Evolutionary conservation across 2,113 vertebrate species (phyloP).

Genomic region (Carassius gibelio): DNA sequence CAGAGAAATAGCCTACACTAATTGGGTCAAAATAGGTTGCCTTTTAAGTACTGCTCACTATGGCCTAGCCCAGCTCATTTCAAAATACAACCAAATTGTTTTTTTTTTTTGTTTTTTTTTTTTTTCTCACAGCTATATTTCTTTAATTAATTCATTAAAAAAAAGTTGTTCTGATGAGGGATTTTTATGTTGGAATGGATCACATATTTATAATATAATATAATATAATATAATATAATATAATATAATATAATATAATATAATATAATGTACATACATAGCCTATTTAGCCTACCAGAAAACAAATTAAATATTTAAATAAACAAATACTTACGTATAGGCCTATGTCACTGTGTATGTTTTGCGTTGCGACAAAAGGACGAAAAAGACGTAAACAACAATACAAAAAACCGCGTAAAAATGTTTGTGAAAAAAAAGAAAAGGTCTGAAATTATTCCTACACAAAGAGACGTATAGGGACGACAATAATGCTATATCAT

Average conservation of each 20-base stretch:
- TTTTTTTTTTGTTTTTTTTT: no score
- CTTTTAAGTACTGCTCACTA: conserved; percentile 53
- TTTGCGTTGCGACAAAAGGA: neutral
- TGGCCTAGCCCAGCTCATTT: conserved; percentile 26
- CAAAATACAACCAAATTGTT: conserved; percentile 17
- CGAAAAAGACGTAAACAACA: neutral
- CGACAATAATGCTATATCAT: conserved; percentile 65
- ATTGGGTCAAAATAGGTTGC: conserved; percentile 63
- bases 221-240: no score
- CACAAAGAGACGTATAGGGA: conserved; percentile 63
- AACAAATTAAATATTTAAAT: neutral
- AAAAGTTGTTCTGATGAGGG: neutral
- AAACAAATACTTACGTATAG: neutral
- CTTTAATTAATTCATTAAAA: neutral
- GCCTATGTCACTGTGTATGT: neutral
- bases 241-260: no score
- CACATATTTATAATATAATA: no score
- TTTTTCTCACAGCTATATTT: neutral
- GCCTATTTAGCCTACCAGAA: no score
- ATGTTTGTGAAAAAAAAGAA: neutral
- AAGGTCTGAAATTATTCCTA: conserved; percentile 41
- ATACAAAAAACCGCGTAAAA: neutral
- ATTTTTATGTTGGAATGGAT: neutral
- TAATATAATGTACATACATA: no score
- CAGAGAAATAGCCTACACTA: conserved; percentile 54